Evolutionary conservation across 2,888 invertebrate species (phyloP).

Genomic region (Sturmia bella): DNA sequence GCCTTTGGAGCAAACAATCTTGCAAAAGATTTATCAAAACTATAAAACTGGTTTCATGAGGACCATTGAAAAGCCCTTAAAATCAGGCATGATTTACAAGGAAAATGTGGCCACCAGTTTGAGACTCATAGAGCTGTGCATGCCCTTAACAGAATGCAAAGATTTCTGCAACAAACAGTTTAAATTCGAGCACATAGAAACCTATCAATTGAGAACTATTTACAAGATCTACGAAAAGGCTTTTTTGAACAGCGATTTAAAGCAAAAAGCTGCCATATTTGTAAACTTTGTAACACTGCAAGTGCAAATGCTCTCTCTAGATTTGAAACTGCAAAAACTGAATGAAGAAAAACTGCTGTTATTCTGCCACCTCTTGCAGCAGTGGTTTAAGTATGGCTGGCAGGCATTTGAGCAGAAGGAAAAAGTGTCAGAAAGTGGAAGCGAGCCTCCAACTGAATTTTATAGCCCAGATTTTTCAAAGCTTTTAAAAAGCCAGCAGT

Average conservation of each 20-base stretch:
- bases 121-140: constrained; percentile 84
- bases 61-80: constrained; percentile 87
- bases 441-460: neutral
- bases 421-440: neutral
- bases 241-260: constrained; percentile 76
- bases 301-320: constrained; percentile 82
- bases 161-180: constrained; percentile 84
- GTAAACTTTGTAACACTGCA: constrained; percentile 83
- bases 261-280: constrained; percentile 81
- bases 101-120: constrained; percentile 84
- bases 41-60: constrained; percentile 86
- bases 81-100: constrained; percentile 86
- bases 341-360: constrained; percentile 82
- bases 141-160: constrained; percentile 84
- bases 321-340: constrained; percentile 82
- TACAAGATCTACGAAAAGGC: constrained; percentile 84
- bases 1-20: constrained; percentile 81
- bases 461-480: constrained; percentile 73
- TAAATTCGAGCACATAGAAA: constrained; percentile 85
- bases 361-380: constrained; percentile 80
- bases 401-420: neutral
- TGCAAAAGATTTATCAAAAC: constrained; percentile 84
- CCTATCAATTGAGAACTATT: constrained; percentile 84
- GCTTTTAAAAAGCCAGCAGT: constrained; percentile 82
- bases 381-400: constrained; percentile 74